Evolutionary conservation across 2,888 invertebrate genomes (phyloP), one percentile per base, ranked within the genome.

Genomic region (Rhodophaea formosa): DNA sequence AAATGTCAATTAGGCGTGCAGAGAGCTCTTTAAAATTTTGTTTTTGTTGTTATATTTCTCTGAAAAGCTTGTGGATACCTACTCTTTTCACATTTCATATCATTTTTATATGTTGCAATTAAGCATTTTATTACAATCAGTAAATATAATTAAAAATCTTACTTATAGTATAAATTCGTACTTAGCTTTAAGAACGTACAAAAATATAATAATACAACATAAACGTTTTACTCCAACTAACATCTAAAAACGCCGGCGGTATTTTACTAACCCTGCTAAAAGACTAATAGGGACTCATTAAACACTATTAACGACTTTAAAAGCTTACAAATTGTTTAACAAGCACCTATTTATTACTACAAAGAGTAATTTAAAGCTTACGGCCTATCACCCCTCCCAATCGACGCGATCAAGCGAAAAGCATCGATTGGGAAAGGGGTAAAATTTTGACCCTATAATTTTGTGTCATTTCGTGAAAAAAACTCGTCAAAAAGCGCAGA

Each of bases 241-340:
- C 23, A 35, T 7, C 39, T 23, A 23, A 23, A 43, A 30, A 49
- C 12, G 32, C n/a, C 29, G 47, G 23, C 23, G 23, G 23, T 5
- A 23, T 23, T 23, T 47, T 10, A 49, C n/a, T 42, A 53, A 42
- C 2, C 14, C 29, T n/a, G 14, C 14, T 14, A 30, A 1, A 49
- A 39, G 51, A 51, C 17, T 14, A 51, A 35, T 35, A 35, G 15
- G 14, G 2, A 7, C 7, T 16, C 35, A 51, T 39, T 51, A 45
- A 74, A 66, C 8, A 74, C 95, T 95, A 79, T 3, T 45, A 44
- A 32, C 44, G 30, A 15, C 54, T 54, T 45, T 45, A 47, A 42
- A 46, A 53, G 45, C 45, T 55, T 35, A 55, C 54, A 55, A 45
- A 55, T 55, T 45, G 54, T 32, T 46, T 55, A 55, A 55, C 54